These are phyloP conservation scores for Sturnus vulgaris DNA, from an alignment of 2,113 vertebrate species.

Conservation along the genomic window DNA sequence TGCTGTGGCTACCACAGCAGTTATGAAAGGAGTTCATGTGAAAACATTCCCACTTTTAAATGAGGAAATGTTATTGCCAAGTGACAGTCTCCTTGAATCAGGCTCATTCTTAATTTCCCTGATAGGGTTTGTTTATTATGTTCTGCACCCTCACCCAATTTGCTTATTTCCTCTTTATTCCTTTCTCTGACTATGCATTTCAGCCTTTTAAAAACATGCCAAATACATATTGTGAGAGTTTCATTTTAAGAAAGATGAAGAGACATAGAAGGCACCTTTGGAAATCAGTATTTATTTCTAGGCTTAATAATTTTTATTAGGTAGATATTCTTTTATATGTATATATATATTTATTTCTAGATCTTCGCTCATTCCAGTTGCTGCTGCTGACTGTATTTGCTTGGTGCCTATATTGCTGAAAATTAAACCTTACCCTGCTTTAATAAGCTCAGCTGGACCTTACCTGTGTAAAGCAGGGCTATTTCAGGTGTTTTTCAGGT, in stretches of 20 bases:
- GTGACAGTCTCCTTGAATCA: not conserved
- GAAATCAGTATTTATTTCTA: not conserved
- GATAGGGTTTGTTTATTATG: not conserved
- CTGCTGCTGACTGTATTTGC: not conserved
- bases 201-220: not conserved
- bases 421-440: not conserved
- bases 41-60: not conserved
- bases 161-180: not conserved
- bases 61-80: not conserved
- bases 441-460: not conserved
- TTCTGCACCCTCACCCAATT: not conserved
- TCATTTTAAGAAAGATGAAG: not conserved
- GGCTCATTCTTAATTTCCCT: not conserved
- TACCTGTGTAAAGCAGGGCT: not conserved
- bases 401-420: not conserved
- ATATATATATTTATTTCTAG: not conserved
- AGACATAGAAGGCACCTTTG: not conserved
- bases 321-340: not conserved
- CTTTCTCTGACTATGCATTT: not conserved
- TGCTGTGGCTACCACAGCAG: not conserved
- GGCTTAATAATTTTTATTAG: not conserved
- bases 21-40: not conserved
- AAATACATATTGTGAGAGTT: not conserved
- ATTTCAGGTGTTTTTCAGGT: not conserved
- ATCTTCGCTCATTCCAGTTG: not conserved